Evolutionary conservation across 1,140 invertebrate genomes (phyloP).

Genomic region (Cheumatopsyche charites): DNA sequence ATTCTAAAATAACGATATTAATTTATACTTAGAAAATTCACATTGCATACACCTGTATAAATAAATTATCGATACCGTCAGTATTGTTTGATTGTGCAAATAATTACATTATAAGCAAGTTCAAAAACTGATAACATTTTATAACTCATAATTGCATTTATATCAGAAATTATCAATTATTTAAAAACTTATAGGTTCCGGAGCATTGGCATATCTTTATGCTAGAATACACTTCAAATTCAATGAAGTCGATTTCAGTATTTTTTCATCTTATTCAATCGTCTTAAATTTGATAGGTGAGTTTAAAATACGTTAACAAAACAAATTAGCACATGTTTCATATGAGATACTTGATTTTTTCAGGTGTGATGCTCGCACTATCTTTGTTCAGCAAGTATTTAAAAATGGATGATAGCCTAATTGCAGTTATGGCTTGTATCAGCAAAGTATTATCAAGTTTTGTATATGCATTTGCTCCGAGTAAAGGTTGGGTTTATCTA

Average conservation of each 20-base stretch:
- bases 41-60: too few species aligned
- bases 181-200: conserved; percentile 54
- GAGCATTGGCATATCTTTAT: conserved; percentile 59
- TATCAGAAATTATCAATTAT: background rate
- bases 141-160: background rate
- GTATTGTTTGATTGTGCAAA: background rate
- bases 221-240: conserved; percentile 57
- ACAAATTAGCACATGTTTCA: background rate
- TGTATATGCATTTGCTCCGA: conserved; percentile 56
- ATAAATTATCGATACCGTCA: too few species aligned
- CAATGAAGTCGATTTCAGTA: conserved; percentile 57
- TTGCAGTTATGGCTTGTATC: conserved; percentile 55
- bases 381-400: conserved; percentile 56
- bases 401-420: conserved; percentile 56
- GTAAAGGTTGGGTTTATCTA: conserved; percentile 54
- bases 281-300: conserved; percentile 59
- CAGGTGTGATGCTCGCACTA: conserved; percentile 56
- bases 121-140: conserved; percentile 24
- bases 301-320: conserved; percentile 28
- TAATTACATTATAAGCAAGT: background rate
- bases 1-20: too few species aligned
- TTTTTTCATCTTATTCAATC: conserved; percentile 58
- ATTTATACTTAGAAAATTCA: too few species aligned
- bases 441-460: conserved; percentile 54
- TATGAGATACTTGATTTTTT: conserved; percentile 45